Conservation (phyloP, 2,113 vertebrate genomes). For the Burhinus bistriatus region DNA sequence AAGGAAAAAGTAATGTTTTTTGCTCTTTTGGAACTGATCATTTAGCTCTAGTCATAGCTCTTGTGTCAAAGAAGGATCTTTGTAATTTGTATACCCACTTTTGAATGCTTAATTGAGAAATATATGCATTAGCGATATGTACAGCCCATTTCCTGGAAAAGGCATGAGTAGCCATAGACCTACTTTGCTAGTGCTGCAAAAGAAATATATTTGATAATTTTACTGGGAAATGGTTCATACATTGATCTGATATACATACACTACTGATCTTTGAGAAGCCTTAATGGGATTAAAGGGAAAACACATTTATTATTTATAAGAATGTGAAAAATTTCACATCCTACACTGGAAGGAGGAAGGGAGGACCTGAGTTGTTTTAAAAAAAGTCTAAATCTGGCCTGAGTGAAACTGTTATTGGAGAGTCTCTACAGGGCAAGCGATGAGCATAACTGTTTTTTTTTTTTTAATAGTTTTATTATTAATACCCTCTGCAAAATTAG, state of each 20-base stretch:
- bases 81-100: background rate
- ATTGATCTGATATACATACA: background rate
- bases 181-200: background rate
- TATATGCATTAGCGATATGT: background rate
- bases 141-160: conserved; percentile 5
- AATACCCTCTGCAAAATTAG: background rate
- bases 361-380: background rate
- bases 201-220: background rate
- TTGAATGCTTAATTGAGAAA: background rate
- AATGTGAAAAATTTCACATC: background rate
- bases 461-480: background rate
- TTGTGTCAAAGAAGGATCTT: background rate
- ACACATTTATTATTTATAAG: background rate
- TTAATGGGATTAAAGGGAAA: background rate
- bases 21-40: background rate
- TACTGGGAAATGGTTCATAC: background rate
- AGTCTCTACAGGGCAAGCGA: background rate
- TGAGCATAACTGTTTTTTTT: background rate
- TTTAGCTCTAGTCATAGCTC: background rate
- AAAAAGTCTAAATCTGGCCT: background rate
- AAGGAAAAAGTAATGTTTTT: background rate
- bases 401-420: background rate
- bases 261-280: background rate
- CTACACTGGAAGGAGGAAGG: background rate
- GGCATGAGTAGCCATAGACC: background rate